A percentile compares a stretch with the other conserved stretches of the same genome.
phyloP scores from a whole-genome alignment of 2,888 invertebrate species.

The Chrysotoxum bicinctum region DNA sequence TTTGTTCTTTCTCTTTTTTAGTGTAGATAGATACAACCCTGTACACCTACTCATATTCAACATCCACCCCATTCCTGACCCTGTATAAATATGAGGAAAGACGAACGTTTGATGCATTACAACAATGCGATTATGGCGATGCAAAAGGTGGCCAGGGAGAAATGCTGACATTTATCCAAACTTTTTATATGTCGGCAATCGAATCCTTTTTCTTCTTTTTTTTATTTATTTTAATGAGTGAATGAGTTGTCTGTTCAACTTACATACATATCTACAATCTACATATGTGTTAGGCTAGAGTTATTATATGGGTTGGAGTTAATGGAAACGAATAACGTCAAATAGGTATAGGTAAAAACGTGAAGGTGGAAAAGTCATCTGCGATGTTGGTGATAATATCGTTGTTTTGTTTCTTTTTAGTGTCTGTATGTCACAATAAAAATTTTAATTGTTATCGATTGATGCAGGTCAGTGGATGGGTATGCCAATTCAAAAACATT shows the following conservation, averaged over 20 bases:
- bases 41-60: conserved; percentile 34
- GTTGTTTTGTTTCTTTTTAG: conserved; percentile 33
- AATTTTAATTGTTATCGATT: conserved; percentile 66
- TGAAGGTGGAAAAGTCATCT: conserved; percentile 38
- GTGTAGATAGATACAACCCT: conserved; percentile 15
- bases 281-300: conserved; percentile 42
- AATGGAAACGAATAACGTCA: conserved; percentile 45
- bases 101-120: conserved; percentile 66
- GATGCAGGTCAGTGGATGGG: conserved; percentile 9
- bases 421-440: conserved; percentile 43
- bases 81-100: conserved; percentile 23
- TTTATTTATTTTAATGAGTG: conserved; percentile 36
- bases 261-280: not conserved
- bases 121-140: conserved; percentile 68
- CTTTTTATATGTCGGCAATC: conserved; percentile 40
- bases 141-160: conserved; percentile 26
- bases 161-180: conserved; percentile 66
- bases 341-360: not conserved
- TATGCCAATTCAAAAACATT: not conserved
- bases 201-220: conserved; percentile 15
- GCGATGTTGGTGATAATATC: conserved; percentile 21
- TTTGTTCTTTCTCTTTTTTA: conserved; percentile 51
- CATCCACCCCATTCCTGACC: not conserved
- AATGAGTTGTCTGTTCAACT: conserved; percentile 53
- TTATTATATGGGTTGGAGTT: conserved; percentile 22